These are phyloP conservation scores for Macrobrachium nipponense DNA, from an alignment of 1,140 invertebrate species.

Conservation along the genomic window DNA sequence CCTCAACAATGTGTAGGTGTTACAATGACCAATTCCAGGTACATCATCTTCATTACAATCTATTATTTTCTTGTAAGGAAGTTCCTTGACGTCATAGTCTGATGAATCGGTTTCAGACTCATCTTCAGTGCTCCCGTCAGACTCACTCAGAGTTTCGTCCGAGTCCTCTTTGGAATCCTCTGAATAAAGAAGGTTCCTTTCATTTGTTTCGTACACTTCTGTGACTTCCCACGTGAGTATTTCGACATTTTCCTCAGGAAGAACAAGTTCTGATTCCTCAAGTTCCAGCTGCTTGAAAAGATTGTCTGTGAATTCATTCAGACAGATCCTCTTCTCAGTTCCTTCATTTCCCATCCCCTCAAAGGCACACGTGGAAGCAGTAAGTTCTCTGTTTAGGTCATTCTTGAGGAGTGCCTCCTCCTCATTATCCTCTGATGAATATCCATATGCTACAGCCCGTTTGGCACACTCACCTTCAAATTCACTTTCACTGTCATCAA, in stretches of 20 bases:
- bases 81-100: no score
- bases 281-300: constrained; percentile 41
- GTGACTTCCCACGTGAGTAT: constrained; percentile 14
- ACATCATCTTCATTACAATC: no score
- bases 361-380: not conserved
- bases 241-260: constrained; percentile 28
- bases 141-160: not conserved
- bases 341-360: not conserved
- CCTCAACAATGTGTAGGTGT: no score
- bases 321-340: constrained; percentile 3
- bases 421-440: no score
- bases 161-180: not conserved
- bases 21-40: no score
- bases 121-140: not conserved
- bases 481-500: constrained; percentile 1
- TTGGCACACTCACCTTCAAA: not conserved
- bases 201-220: constrained; percentile 14
- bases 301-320: constrained; percentile 47
- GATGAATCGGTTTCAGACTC: not conserved
- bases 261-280: constrained; percentile 31
- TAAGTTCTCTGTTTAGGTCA: not conserved
- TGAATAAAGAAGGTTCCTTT: not conserved
- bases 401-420: not conserved
- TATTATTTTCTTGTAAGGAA: no score
- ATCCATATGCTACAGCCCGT: no score